Base-by-base conservation (phyloP, 2,113 vertebrate species). In the Salvelinus fontinalis region DNA sequence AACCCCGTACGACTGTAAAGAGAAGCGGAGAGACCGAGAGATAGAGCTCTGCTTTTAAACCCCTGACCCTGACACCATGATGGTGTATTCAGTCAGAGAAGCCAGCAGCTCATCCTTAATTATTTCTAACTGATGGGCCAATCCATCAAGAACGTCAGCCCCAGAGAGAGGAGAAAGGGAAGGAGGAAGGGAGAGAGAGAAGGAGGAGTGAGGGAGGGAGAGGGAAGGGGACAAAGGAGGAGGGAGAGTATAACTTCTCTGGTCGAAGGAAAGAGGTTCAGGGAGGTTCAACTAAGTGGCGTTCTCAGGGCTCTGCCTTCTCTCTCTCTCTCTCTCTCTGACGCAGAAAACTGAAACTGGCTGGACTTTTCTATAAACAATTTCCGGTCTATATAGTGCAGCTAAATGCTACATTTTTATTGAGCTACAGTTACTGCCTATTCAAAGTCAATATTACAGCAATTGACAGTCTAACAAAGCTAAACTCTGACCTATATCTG, bases 111-210 rank as follows among this genome's bases (percentile, higher is more conserved):
- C 88, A 87, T 89, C 88, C 86, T 77, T 92, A 90, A 93, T 93
- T 92, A 93, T 92, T 90, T 92, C 84, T 73, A 86, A 89, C 88
- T 91, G 92, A 93, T 92, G 88, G 88, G 84, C 84, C 85, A 87
- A 93, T 93, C 91, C 91, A 92, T 93, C 91, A 92, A 82, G 51
- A 76, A 71, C 81, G 81, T 71, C 81, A 76, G 83, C 65, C 69
- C 67, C 22, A 86, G 76, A 77, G 76, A 81, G 73, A 71, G 48
- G 16, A 54, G 60, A 57, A 67, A 62, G 79, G 78, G 73, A 75
- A 27, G 48, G 54, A 5, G 70, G 48, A 44, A 75, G 44, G 5
- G 16, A 5, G 16, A 5, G 49, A 51, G 49, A 14, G 13, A 13
- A 13, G 49, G 13, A 13, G 49, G 13, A 49, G 48, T 49, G 51